Conservation (phyloP, 2,888 invertebrate species). For the Choristoneura rosaceana region DNA sequence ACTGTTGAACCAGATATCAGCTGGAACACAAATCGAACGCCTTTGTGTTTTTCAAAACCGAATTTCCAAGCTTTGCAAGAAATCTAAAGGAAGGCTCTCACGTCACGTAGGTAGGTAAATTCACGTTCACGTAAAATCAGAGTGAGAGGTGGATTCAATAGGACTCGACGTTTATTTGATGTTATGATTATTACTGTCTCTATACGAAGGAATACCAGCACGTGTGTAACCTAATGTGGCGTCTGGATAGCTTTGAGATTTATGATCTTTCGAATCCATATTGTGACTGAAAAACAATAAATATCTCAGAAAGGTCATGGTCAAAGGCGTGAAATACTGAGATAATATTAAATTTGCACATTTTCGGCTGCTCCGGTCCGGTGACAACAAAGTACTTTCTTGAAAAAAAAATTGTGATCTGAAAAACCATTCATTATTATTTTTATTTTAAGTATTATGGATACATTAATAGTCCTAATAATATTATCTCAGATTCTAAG, state of each 20-base stretch:
- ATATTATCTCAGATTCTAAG: too few species aligned
- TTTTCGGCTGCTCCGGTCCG: too few species aligned
- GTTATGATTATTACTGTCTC: background rate
- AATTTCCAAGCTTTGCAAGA: conserved; percentile 4
- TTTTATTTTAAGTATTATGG: too few species aligned
- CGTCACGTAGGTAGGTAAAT: background rate
- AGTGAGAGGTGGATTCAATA: background rate
- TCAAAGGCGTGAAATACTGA: too few species aligned
- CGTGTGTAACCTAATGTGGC: background rate
- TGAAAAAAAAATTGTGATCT: too few species aligned
- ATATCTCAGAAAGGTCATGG: too few species aligned
- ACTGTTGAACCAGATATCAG: conserved; percentile 9
- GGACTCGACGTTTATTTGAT: background rate
- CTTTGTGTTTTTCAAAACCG: conserved; percentile 9
- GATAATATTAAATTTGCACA: too few species aligned
- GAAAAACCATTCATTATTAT: too few species aligned
- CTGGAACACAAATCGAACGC: background rate
- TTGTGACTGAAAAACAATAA: too few species aligned
- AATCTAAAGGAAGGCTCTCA: background rate
- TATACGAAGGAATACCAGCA: background rate
- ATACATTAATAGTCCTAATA: too few species aligned
- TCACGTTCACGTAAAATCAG: background rate
- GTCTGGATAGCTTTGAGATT: background rate
- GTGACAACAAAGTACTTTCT: too few species aligned
- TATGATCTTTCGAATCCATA: too few species aligned